Percentiles rank a stretch among this genome's conserved stretches.
phyloP scores from a whole-genome alignment of 1,140 invertebrate species.

The Cephus cinctus region DNA sequence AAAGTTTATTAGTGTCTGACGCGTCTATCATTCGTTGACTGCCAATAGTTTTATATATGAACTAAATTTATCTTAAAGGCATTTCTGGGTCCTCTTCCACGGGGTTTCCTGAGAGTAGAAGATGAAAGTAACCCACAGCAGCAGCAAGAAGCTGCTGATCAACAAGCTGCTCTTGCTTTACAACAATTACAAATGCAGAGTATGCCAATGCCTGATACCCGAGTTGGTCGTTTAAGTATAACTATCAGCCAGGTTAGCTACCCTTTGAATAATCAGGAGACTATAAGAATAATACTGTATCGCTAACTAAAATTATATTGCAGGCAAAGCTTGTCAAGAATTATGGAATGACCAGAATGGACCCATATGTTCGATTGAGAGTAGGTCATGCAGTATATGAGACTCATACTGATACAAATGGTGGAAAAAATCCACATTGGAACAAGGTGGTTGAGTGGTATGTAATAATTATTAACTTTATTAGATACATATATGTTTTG shows the following conservation, averaged over 20 bases:
- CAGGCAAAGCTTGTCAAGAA: slow-evolving; percentile 91
- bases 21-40: slow-evolving; percentile 5
- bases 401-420: slow-evolving; percentile 91
- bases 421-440: slow-evolving; percentile 94
- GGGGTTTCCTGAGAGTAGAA: slow-evolving; percentile 75
- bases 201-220: slow-evolving; percentile 55
- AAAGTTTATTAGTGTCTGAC: neutral
- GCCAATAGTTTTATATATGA: neutral
- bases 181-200: slow-evolving; percentile 65
- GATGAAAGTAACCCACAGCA: slow-evolving; percentile 58
- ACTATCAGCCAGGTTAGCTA: slow-evolving; percentile 72
- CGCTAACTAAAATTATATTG: slow-evolving; percentile 18
- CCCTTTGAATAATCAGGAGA: neutral
- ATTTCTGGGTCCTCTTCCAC: slow-evolving; percentile 76
- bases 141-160: slow-evolving; percentile 73
- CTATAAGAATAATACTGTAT: slow-evolving; percentile 8
- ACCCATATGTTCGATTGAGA: slow-evolving; percentile 90
- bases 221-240: slow-evolving; percentile 73
- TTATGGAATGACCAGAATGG: slow-evolving; percentile 95
- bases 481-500: no score
- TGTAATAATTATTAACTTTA: slow-evolving; percentile 20
- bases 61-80: slow-evolving; percentile 54
- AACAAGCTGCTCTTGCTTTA: slow-evolving; percentile 75
- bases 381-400: slow-evolving; percentile 93
- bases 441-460: slow-evolving; percentile 92